These are phyloP conservation scores for Hedya salicella DNA, from an alignment of 2,888 invertebrate species.

Conservation along the genomic window DNA sequence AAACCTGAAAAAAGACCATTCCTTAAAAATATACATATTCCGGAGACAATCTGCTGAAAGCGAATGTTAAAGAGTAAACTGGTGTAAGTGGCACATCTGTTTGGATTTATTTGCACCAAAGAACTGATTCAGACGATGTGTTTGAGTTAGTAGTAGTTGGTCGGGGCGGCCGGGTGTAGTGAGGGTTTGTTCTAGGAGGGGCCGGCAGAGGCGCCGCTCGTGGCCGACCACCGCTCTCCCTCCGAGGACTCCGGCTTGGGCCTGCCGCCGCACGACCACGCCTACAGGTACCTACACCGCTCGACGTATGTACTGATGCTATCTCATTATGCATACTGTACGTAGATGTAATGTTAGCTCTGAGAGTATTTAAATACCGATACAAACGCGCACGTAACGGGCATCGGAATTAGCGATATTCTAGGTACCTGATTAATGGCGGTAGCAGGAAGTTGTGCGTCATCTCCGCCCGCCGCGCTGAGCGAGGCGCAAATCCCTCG, in stretches of 20 bases:
- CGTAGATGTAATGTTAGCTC: constrained; percentile 9
- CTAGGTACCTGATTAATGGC: constrained; percentile 28
- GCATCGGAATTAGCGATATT: not conserved
- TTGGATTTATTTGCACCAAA: constrained; percentile 25
- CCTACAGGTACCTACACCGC: constrained; percentile 86
- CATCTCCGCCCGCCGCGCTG: constrained; percentile 48
- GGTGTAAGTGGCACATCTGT: constrained; percentile 19
- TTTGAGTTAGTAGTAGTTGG: constrained; percentile 16
- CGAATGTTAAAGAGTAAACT: not conserved
- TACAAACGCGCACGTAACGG: constrained; percentile 7
- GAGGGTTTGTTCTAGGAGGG: constrained; percentile 86
- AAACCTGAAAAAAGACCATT: not conserved
- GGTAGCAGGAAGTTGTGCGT: constrained; percentile 20
- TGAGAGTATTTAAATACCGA: not conserved
- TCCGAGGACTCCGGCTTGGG: constrained; percentile 98
- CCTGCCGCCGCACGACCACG: constrained; percentile 90
- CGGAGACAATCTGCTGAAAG: not conserved
- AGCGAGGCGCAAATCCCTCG: constrained; percentile 65
- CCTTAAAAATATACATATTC: not conserved
- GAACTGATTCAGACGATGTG: not conserved
- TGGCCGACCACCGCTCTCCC: constrained; percentile 92
- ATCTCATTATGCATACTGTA: not conserved
- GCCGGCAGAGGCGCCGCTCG: constrained; percentile 84
- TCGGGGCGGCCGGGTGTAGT: constrained; percentile 67
- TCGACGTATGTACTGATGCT: constrained; percentile 38